Evolutionary conservation across 2,113 vertebrate species (phyloP).

Genomic region (Heterotilapia buettikoferi): DNA sequence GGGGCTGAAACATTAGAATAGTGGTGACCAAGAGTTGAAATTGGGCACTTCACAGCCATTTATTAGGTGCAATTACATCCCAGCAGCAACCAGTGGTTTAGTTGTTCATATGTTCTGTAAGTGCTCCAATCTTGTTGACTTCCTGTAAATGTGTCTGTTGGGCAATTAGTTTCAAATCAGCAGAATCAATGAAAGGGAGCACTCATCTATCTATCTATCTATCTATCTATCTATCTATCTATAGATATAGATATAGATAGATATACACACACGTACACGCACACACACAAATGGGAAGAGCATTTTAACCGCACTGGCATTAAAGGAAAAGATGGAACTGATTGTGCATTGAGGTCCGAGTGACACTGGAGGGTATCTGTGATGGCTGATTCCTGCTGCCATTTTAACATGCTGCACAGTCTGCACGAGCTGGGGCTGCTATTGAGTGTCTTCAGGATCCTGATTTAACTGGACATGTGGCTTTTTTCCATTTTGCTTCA

Average conservation of each 20-base stretch:
- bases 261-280: background rate
- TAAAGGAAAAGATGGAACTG: constrained; percentile 9
- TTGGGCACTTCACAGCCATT: constrained; percentile 45
- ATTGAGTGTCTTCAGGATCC: constrained; percentile 35
- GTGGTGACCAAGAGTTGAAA: constrained; percentile 19
- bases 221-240: background rate
- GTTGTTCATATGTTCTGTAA: constrained; percentile 62
- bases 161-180: constrained; percentile 62
- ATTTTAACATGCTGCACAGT: background rate
- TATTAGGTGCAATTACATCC: constrained; percentile 64
- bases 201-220: background rate
- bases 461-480: constrained; percentile 58
- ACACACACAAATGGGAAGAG: background rate
- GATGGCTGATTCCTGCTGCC: constrained; percentile 4
- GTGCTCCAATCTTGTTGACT: constrained; percentile 56
- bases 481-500: background rate
- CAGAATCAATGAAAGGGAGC: constrained; percentile 55
- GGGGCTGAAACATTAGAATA: background rate
- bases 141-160: constrained; percentile 49
- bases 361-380: constrained; percentile 39
- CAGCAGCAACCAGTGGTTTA: constrained; percentile 56
- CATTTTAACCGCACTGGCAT: background rate
- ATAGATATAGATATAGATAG: background rate
- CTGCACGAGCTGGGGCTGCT: background rate
- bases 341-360: constrained; percentile 55